Evolutionary conservation across 1,140 invertebrate species (phyloP), one percentile per base, ranked within the genome.

Genomic region (Pseudomyrmex dendroicus): DNA sequence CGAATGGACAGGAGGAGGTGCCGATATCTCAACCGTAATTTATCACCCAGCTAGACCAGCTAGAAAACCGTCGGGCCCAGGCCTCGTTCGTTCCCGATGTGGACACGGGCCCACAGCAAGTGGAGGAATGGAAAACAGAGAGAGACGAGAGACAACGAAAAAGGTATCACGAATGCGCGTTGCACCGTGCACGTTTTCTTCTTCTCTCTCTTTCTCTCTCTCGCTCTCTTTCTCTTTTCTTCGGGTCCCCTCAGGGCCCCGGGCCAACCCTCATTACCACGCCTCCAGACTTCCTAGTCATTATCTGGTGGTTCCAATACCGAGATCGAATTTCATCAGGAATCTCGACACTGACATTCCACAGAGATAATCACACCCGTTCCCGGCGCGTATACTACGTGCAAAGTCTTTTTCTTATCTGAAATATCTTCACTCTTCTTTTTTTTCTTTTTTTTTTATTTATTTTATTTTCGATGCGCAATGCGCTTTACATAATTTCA

Each of bases 301-400:
- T 93, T 92, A 93, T 92, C 87, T 90, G 90, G 89, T 92, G 90
- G 88, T 90, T 88, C 89, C 87, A 91, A 92, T 91, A 86, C 74
- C 68, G 67, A 83, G 84, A 84, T 89, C 86, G 85, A 89, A 70
- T 89, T 89, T 89, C 88, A 89, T 87, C 88, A 84, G 56, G 85
- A 67, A 90, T 90, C 77, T 82, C 94, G 94, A 94, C 91, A 94
- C 94, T 95, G 95, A 95, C 95, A 95, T 95, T 95, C 94, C 95
- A 88, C 92, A 68, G 87, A 9, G 76, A 86, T 89, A 86, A 88
- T 89, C 84, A 63, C 74, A 73, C 61, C 63, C 89, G 8, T 66
- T 20, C n/a, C 57, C 25, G 12, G 54, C 44, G 35, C 20, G 68
- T 50, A 80, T 50, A 80, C 17, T 50, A 80, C 17, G 76, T 70